Percentiles rank a stretch among this genome's conserved stretches.
phyloP scores from a whole-genome alignment of 2,797 vertebrate species.

The Tokudaia tokunoshimensis region DNA sequence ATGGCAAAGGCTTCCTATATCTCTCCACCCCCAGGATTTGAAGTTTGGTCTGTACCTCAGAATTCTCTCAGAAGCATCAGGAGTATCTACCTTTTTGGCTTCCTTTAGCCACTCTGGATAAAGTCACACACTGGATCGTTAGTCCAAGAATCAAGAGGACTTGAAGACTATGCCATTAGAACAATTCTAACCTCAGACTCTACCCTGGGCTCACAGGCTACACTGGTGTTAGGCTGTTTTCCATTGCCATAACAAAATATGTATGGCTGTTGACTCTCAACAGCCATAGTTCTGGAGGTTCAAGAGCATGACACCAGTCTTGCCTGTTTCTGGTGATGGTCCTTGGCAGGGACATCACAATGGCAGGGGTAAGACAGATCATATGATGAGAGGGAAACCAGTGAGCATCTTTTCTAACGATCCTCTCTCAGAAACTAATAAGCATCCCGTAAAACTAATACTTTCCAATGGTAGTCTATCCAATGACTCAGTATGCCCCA shows the following conservation, averaged over 20 bases:
- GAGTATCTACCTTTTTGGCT: not conserved
- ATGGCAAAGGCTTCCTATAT: not conserved
- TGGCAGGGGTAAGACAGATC: not conserved
- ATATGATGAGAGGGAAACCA: not conserved
- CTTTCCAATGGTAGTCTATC: not conserved
- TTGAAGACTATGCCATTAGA: not conserved
- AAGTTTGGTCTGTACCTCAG: not conserved
- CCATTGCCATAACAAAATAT: not conserved
- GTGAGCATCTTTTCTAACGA: not conserved
- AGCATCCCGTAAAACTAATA: not conserved
- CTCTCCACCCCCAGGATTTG: not conserved
- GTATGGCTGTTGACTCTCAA: not conserved
- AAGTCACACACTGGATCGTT: not conserved
- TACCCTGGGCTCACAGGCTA: not conserved
- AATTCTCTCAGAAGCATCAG: not conserved
- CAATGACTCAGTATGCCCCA: not conserved
- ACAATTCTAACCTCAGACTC: not conserved
- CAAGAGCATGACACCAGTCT: not conserved
- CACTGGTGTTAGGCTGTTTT: not conserved
- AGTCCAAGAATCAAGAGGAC: not conserved
- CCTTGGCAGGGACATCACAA: not conserved
- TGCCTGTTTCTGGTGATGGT: not conserved
- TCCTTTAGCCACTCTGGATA: not conserved
- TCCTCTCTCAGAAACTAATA: not conserved
- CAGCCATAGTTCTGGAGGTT: not conserved